A percentile compares a stretch with the other conserved stretches of the same genome.
These are phyloP conservation scores for Beaufortia kweichowensis DNA, from an alignment of 2,113 vertebrate genomes.

Conservation along the genomic window DNA sequence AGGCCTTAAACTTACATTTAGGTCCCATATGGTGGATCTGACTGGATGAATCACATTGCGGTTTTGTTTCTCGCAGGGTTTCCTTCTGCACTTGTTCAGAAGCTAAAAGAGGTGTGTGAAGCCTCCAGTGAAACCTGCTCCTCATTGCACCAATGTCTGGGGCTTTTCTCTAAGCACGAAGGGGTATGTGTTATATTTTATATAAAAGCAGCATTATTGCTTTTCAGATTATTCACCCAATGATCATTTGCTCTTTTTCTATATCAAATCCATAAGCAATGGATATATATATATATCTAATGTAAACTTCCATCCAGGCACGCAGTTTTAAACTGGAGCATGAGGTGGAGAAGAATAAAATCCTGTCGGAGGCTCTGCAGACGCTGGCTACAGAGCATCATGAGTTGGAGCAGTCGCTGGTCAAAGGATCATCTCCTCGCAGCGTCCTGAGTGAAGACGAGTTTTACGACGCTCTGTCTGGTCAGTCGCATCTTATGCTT, in stretches of 20 bases:
- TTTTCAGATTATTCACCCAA: no score
- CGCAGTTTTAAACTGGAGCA: constrained; percentile 93
- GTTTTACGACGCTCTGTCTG: constrained; percentile 94
- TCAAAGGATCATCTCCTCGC: constrained; percentile 82
- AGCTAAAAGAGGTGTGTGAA: constrained; percentile 82
- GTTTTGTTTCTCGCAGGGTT: constrained; percentile 70
- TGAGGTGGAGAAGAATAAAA: constrained; percentile 95
- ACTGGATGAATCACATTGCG: background rate
- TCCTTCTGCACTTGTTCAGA: constrained; percentile 75
- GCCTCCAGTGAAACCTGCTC: constrained; percentile 82
- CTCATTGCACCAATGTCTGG: constrained; percentile 81
- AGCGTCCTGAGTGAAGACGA: constrained; percentile 91
- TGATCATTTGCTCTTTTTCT: no score
- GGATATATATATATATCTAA: no score
- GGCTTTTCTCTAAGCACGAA: constrained; percentile 85
- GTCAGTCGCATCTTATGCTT: constrained; percentile 67
- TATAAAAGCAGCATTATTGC: background rate
- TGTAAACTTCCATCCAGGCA: constrained; percentile 70
- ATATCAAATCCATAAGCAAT: no score
- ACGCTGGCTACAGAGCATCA: constrained; percentile 93
- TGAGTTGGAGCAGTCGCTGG: constrained; percentile 92
- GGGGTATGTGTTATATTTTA: constrained; percentile 76
- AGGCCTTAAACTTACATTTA: constrained; percentile 49
- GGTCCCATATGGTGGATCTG: background rate
- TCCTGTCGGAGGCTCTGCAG: constrained; percentile 94